Evolutionary conservation across 1,140 invertebrate species (phyloP).

Genomic region (Zaprionus capensis): DNA sequence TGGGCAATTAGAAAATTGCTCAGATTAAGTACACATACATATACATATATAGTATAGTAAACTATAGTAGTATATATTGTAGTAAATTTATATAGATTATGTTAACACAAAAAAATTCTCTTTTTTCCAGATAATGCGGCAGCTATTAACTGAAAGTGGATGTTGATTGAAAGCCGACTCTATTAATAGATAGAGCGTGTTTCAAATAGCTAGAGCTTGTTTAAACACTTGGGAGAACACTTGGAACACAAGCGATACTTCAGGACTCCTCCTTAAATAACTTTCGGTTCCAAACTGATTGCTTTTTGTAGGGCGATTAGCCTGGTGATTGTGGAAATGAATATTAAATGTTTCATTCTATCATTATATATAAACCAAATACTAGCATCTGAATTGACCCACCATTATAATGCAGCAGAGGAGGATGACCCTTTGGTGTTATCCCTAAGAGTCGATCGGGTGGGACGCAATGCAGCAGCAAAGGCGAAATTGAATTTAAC

Average conservation of each 20-base stretch:
- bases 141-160: conserved; percentile 4
- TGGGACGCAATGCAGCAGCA: neutral
- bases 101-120: neutral
- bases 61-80: too few relatives aligned
- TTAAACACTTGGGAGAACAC: neutral
- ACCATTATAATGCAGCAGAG: neutral
- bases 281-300: conserved; percentile 10
- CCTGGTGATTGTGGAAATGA: conserved; percentile 1
- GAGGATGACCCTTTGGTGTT: neutral
- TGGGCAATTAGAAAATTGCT: too few relatives aligned
- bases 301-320: conserved; percentile 16
- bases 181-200: neutral
- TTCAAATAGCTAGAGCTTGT: neutral
- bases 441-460: neutral
- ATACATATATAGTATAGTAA: too few relatives aligned
- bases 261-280: neutral
- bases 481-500: conserved; percentile 36
- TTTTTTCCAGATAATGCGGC: conserved; percentile 14
- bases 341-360: conserved; percentile 9
- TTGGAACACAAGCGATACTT: too few relatives aligned
- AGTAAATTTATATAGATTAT: neutral
- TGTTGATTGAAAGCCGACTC: neutral
- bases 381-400: neutral
- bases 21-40: too few relatives aligned
- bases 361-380: conserved; percentile 35